These are phyloP conservation scores for Eupithecia pulchellata DNA, from an alignment of 2,888 invertebrate genomes.

Conservation along the genomic window DNA sequence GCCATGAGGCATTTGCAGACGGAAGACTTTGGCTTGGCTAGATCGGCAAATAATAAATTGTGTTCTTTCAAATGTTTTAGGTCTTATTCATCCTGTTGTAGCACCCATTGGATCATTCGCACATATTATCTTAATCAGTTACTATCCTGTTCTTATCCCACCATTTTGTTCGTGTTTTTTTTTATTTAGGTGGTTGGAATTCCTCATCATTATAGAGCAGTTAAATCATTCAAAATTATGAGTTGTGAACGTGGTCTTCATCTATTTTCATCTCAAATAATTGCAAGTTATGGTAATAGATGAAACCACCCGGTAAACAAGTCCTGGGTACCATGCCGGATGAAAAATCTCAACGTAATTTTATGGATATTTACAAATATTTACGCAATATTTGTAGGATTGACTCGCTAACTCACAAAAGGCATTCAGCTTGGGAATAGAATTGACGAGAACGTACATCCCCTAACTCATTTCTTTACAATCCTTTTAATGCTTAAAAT, in stretches of 20 bases:
- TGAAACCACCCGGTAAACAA: not conserved
- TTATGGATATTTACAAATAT: not conserved
- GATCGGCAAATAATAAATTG: not conserved
- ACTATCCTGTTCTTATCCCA: too few species aligned
- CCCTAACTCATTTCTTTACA: constrained; percentile 53
- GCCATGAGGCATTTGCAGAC: not conserved
- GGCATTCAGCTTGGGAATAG: constrained; percentile 25
- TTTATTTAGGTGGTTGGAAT: too few species aligned
- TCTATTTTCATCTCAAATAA: not conserved
- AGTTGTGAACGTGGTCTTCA: not conserved
- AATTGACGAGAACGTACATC: constrained; percentile 29
- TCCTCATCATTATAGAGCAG: too few species aligned
- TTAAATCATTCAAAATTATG: too few species aligned
- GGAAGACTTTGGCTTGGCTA: not conserved
- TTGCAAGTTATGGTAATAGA: not conserved
- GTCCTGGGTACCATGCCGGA: not conserved
- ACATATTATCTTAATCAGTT: not conserved
- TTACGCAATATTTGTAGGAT: constrained; percentile 1
- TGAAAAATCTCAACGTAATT: not conserved
- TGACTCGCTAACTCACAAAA: constrained; percentile 13
- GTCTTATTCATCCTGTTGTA: not conserved
- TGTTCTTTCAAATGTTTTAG: not conserved
- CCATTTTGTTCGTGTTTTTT: too few species aligned
- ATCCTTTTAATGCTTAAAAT: constrained; percentile 60
- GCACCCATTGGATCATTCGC: not conserved